Base-by-base conservation (phyloP, 2,113 vertebrate genomes). In the Oceanodroma tethys region DNA sequence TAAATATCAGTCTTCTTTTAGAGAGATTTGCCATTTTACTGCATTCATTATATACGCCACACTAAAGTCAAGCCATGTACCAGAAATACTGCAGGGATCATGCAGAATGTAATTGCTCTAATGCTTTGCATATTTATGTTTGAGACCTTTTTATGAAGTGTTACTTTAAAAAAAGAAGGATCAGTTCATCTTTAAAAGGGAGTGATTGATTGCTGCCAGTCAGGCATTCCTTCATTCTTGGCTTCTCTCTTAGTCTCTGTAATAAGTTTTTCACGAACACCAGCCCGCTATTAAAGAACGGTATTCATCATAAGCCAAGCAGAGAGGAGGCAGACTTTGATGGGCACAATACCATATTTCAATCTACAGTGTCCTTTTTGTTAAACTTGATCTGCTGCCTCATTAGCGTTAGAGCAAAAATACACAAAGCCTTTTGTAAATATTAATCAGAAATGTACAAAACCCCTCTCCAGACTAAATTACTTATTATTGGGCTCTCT, bases 201-300 rank as follows among this genome's bases (percentile, higher is more conserved):
- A 97, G 97, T 99, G 99, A 99, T 98, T 99, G 99, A 99, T 99
- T 84, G 98, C 98, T 99, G 99, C 98, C 99, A 99, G 98, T 99
- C 98, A 98, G 98, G 98, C 98, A 98, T 98, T 98, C 98, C 98
- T 98, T 98, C 99, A 98, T 97, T 97, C 97, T 97, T 98, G 98
- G 98, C 98, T 98, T 98, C 98, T 98, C 93, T 98, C 96, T 97
- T 98, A 96, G 98, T 97, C 97, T 98, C 97, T 91, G 96, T 98
- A 99, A 99, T 99, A 98, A 99, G 98, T 98, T 98, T 98, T 98
- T 98, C 98, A 98, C 93, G 97, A 98, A 98, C 98, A 98, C 98
- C 98, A 98, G 98, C 97, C 98, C 81, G 97, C 98, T 98, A 98
- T 99, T 99, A 99, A 99, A 99, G 99, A 98, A 98, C 96, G 71